Base-by-base conservation (phyloP, 1,140 invertebrate species). In the Acromyrmex charruanus region DNA sequence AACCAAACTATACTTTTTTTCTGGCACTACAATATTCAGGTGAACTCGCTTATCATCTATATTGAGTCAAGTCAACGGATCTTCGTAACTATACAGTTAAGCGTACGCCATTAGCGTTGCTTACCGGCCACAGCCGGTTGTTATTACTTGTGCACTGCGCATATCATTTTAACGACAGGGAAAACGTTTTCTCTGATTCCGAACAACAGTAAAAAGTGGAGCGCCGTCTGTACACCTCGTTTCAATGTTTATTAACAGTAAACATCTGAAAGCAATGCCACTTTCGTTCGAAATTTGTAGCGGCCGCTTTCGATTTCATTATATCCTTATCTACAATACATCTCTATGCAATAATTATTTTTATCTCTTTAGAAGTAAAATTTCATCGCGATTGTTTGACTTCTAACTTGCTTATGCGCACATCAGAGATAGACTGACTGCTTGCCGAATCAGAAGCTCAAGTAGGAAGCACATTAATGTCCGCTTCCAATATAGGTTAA, bases 21-120 rank as follows among this genome's bases (percentile, higher is more conserved):
- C 61, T 82, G 65, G 28, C 69, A 39, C 80, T 16, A 59, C 12
- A 21, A 74, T 85, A 74, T 79, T 68, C 79, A 66, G 59, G 65
- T 74, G 63, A 25, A 59, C 35, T 72, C 59, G 84, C 84, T 88
- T 89, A 88, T 88, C 85, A 39, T 69, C 66, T 77, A 35, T 74
- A 74, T 75, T 63, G 65, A 35, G 68, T 16, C 71, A 59, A 79
- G 53, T 88, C 86, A 68, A 77, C 51, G 74, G 58, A 49, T 71
- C 72, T 89, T 87, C 77, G 79, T 87, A 86, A 88, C 55, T 21
- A 49, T 71, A 65, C 71, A 82, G 65, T 74, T 87, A 89, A 89
- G 71, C 55, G 77, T 86, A 82, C 63, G 49, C 44, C 71, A 82
- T 89, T 89, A 84, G 18, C 51, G 53, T 68, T 44, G 65, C 49